A percentile compares a stretch with the other conserved stretches of the same genome.
Evolutionary conservation across 2,888 invertebrate species (phyloP).

Genomic region (Parapristionchus giblindavisi): DNA sequence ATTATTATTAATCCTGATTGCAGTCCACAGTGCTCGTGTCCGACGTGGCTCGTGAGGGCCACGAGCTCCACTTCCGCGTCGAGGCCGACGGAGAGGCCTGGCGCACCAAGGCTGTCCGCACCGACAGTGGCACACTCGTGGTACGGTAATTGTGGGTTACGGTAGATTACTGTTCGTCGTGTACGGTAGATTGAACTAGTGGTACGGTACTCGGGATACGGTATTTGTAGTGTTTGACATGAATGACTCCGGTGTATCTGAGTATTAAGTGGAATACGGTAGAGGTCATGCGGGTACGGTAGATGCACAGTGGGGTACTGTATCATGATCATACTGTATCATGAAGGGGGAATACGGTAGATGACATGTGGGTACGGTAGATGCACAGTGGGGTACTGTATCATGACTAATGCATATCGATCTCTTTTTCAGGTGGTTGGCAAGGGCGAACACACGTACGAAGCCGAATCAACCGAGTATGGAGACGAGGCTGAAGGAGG

Average conservation of each 20-base stretch:
- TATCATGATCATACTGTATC: too few species aligned
- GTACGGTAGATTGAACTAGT: background rate
- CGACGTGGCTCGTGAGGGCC: slow-evolving; percentile 3
- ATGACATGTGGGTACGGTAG: too few species aligned
- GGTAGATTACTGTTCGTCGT: slow-evolving; percentile 9
- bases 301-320: too few species aligned
- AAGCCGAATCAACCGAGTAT: slow-evolving; percentile 17
- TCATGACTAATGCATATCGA: too few species aligned
- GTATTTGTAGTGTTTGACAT: too few species aligned
- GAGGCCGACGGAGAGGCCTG: slow-evolving; percentile 61
- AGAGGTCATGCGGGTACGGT: too few species aligned
- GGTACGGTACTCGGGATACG: background rate
- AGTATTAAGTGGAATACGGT: too few species aligned
- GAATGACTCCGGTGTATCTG: too few species aligned
- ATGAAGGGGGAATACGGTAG: too few species aligned
- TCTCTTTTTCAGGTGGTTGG: slow-evolving; percentile 49
- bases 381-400: too few species aligned
- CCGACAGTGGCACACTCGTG: slow-evolving; percentile 42
- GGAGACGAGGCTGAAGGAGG: slow-evolving; percentile 20
- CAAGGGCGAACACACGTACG: slow-evolving; percentile 52
- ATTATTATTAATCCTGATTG: background rate
- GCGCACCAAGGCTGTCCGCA: slow-evolving; percentile 54
- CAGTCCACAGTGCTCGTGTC: slow-evolving; percentile 18
- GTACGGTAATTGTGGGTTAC: background rate
- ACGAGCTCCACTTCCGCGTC: slow-evolving; percentile 52